Base-by-base conservation (phyloP, 2,888 invertebrate genomes). In the Alsophila aescularia region DNA sequence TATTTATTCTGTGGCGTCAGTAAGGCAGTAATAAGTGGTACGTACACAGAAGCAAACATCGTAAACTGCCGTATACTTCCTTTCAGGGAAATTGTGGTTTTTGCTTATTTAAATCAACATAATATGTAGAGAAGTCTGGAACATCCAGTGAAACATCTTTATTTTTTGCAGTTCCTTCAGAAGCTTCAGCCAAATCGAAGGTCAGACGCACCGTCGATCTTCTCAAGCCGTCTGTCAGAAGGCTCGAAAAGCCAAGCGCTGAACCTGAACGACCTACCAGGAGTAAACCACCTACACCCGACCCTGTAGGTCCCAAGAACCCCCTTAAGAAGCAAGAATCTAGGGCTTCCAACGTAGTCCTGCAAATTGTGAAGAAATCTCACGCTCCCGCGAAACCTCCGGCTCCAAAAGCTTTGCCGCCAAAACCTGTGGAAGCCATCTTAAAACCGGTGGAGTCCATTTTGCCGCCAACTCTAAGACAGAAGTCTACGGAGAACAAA, bases 301-400 rank as follows among this genome's bases (percentile, higher is more conserved):
- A 87, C 29, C 75, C 82, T 21, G 78, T 76, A 27, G 81, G 73
- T 14, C 71, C 74, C 2, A 84, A 77, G 52, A 70, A 67, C 16
- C 60, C 51, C 50, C 67, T 69, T 40, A 79, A 75, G 67, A 79
- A 60, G 41, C 62, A 78, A 64, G 86, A 86, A 31, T 60, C 79
- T 16, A 81, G 76, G 58, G 72, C 68, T 29, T 70, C 84, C 1
- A 86, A 83, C 66, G 81, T 85, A 12, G 85, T 88, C 5, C 63
- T 88, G 21, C 88, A 89, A 75, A 87, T 89, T 32, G 87, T 89
- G 2, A 89, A 85, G 64, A 89, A 86, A 58, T 75, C 84, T 0
- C 75, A 78, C 24, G 79, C 80, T 0, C 79, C 82, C 1, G 70
- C 73, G 0, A 81, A 77, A 58, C 74, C 77, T 21, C 63, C 62